phyloP scores from a whole-genome alignment of 2,888 invertebrate species.

The Cheilosia scutellata region DNA sequence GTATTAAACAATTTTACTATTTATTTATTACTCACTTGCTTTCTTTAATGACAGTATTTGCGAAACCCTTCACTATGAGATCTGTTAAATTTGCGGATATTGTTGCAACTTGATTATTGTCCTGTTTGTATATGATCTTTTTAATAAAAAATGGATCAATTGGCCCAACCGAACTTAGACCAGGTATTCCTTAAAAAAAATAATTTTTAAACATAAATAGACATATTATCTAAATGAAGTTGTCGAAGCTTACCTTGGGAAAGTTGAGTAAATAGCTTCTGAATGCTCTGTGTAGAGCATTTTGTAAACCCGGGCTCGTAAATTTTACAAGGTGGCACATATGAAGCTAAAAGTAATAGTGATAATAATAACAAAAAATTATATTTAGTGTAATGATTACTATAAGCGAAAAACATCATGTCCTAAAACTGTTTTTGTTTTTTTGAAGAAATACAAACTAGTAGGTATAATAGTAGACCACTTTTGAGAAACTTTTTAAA shows the following conservation, averaged over 20 bases:
- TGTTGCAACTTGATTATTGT: constrained; percentile 88
- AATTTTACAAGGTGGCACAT: constrained; percentile 87
- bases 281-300: constrained; percentile 86
- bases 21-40: constrained; percentile 87
- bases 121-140: constrained; percentile 88
- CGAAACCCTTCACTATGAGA: constrained; percentile 88
- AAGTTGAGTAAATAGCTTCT: constrained; percentile 86
- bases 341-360: constrained; percentile 85
- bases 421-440: too few species aligned
- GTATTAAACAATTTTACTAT: too few species aligned
- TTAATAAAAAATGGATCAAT: constrained; percentile 88
- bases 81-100: constrained; percentile 89
- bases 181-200: constrained; percentile 79
- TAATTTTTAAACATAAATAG: background rate
- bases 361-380: background rate
- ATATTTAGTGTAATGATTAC: too few species aligned
- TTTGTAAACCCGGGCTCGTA: constrained; percentile 87
- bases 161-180: constrained; percentile 85
- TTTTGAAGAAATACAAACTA: too few species aligned
- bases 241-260: constrained; percentile 81
- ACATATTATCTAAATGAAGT: background rate
- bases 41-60: constrained; percentile 86
- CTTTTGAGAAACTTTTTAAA: too few species aligned
- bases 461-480: too few species aligned
- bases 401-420: too few species aligned